A percentile compares a stretch with the other conserved stretches of the same genome.
Evolutionary conservation across 1,140 invertebrate genomes (phyloP).

Genomic region (Bombyx mandarina): DNA sequence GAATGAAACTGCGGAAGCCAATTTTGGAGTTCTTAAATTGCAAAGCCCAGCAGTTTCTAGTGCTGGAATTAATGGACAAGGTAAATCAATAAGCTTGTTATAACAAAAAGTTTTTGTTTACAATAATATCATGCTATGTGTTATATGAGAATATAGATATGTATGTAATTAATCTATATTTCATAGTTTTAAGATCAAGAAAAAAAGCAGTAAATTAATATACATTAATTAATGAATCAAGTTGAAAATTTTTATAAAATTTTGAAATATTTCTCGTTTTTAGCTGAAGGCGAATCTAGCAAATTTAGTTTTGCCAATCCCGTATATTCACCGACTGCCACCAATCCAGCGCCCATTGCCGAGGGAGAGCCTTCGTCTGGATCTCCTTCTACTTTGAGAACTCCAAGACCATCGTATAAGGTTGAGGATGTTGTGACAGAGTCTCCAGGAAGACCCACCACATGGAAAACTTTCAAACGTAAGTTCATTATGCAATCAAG

Average conservation of each 20-base stretch:
- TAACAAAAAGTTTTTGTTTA: background rate
- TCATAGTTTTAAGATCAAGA: too few relatives aligned
- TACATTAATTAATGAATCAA: too few relatives aligned
- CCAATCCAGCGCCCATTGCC: slow-evolving; percentile 46
- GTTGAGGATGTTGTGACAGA: slow-evolving; percentile 85
- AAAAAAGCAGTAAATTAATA: too few relatives aligned
- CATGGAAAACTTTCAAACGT: slow-evolving; percentile 77
- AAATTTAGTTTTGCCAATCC: slow-evolving; percentile 84
- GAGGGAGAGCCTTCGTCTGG: slow-evolving; percentile 30
- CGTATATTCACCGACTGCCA: slow-evolving; percentile 79
- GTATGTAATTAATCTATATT: too few relatives aligned
- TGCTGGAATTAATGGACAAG: slow-evolving; percentile 16
- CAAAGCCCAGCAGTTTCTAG: slow-evolving; percentile 50
- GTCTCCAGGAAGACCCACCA: slow-evolving; percentile 70
- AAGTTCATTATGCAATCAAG: slow-evolving; percentile 20
- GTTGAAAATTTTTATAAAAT: background rate
- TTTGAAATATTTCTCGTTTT: slow-evolving; percentile 17
- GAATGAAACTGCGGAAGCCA: slow-evolving; percentile 43
- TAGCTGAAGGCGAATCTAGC: slow-evolving; percentile 67
- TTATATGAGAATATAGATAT: too few relatives aligned
- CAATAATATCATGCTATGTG: too few relatives aligned
- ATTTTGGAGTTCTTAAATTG: slow-evolving; percentile 52
- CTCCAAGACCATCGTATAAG: slow-evolving; percentile 75
- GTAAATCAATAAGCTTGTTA: slow-evolving; percentile 12
- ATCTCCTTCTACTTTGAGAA: slow-evolving; percentile 31